Percentiles rank a stretch among this genome's conserved stretches.
Evolutionary conservation across 2,113 vertebrate species (phyloP).

Genomic region (Pardalotus punctatus): DNA sequence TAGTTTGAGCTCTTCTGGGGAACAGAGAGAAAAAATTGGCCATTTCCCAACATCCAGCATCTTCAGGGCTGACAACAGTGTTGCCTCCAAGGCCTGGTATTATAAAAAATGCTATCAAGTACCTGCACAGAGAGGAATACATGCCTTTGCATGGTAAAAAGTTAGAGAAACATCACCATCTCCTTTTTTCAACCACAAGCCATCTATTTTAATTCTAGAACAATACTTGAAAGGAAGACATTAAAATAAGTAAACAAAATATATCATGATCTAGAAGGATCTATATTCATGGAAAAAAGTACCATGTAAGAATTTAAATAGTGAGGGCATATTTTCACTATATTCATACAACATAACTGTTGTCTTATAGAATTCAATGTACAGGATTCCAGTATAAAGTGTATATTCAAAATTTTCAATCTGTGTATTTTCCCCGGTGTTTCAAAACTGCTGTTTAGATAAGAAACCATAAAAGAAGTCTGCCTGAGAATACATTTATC

Average conservation of each 20-base stretch:
- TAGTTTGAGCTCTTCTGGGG: slow-evolving; percentile 88
- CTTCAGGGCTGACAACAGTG: slow-evolving; percentile 72
- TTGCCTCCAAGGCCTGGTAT: slow-evolving; percentile 57
- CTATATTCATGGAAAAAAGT: background rate
- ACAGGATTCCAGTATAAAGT: background rate
- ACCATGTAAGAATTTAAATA: background rate
- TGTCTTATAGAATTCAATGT: background rate
- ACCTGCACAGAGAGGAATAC: background rate
- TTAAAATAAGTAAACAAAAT: background rate
- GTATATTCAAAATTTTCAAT: background rate
- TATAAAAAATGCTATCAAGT: background rate
- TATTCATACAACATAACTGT: background rate
- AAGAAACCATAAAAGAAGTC: background rate
- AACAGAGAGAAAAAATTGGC: slow-evolving; percentile 95
- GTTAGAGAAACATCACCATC: background rate
- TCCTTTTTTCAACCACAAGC: background rate
- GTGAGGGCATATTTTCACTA: background rate
- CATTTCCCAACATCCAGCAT: slow-evolving; percentile 99
- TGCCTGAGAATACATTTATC: background rate
- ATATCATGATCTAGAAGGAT: background rate
- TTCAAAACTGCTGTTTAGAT: background rate
- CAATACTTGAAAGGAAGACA: background rate
- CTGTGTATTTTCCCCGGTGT: background rate
- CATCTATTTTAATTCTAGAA: background rate
- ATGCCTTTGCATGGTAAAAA: background rate